Conservation (phyloP, 2,113 vertebrate species). For the Fulmarus glacialis region DNA sequence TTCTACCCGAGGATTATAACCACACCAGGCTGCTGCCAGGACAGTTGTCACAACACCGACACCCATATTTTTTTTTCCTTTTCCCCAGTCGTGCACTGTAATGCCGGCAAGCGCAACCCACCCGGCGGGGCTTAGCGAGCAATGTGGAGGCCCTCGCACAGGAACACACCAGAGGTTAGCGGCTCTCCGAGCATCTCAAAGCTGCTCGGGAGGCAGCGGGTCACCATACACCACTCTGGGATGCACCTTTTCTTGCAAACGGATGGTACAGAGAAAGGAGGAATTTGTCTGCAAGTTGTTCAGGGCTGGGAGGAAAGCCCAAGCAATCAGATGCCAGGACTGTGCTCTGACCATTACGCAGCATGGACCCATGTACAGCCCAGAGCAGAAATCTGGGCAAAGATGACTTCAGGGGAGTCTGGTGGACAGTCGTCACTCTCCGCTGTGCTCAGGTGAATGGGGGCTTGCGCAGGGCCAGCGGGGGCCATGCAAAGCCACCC, state of each 20-base stretch:
- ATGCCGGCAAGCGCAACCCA: accelerated
- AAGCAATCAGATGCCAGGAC: accelerated
- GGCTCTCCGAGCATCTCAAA: neutral
- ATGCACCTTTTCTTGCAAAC: neutral
- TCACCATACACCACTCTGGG: neutral
- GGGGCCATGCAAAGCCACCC: neutral
- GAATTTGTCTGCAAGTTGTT: neutral
- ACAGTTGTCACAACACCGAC: neutral
- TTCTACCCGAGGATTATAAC: neutral
- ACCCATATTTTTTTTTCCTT: neutral
- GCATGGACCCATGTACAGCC: accelerated
- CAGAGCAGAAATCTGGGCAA: neutral
- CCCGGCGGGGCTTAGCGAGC: accelerated
- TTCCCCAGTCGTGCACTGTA: accelerated
- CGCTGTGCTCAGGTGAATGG: neutral
- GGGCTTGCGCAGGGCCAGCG: neutral
- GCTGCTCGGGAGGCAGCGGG: accelerated
- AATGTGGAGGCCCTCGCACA: accelerated
- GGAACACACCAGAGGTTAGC: accelerated
- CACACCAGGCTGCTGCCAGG: neutral
- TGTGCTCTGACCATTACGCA: neutral
- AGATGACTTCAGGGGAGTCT: neutral
- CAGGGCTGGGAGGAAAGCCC: neutral
- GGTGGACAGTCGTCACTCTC: neutral
- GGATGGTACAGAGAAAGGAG: neutral